Base-by-base conservation (phyloP, 2,888 invertebrate genomes). In the Omphaloscelis lunosa region DNA sequence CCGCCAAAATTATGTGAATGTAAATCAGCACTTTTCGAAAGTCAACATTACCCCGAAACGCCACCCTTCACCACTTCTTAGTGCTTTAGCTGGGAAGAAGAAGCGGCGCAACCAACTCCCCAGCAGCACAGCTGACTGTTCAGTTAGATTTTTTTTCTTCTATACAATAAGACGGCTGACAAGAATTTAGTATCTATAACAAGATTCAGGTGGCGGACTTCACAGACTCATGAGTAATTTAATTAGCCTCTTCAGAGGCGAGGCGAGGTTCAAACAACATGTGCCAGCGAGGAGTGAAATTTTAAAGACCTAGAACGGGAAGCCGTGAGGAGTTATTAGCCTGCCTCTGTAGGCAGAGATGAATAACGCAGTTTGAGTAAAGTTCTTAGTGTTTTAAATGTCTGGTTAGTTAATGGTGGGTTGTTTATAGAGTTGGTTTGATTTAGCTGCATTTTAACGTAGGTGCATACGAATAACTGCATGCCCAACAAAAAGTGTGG, bases 141-240 rank as follows among this genome's bases (percentile, higher is more conserved):
- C 34, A 34, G 34, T 34, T 34, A 34, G 34, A 34, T n/a, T n/a
- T n/a, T n/a, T n/a, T n/a, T n/a, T n/a, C n/a, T 34, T 34, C 34
- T 34, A 34, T 34, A 34, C 34, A 34, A 1, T 34, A 34, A 66
- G 45, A 51, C 27, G 27, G 15, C 8, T 48, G 23, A 71, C 58
- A 34, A 58, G 34, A 68, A 58, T 68, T 68, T 58, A n/a, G 7
- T 58, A 51, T 74, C 63, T 63, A 67, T 76, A 70, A 63, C 62
- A 41, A 66, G 66, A 56, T 71, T 71, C 77, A 77, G 45, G 68
- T 72, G 71, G 34, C 45, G 67, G 65, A 85, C 63, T 85, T 76
- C 62, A 56, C 67, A 29, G 72, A 23, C 63, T 56, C 27, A 29
- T 74, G 56, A 71, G 71, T 68, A 85, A 82, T 85, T 82, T 85